Evolutionary conservation across 2,888 invertebrate species (phyloP).

Genomic region (Dynastes grantii): DNA sequence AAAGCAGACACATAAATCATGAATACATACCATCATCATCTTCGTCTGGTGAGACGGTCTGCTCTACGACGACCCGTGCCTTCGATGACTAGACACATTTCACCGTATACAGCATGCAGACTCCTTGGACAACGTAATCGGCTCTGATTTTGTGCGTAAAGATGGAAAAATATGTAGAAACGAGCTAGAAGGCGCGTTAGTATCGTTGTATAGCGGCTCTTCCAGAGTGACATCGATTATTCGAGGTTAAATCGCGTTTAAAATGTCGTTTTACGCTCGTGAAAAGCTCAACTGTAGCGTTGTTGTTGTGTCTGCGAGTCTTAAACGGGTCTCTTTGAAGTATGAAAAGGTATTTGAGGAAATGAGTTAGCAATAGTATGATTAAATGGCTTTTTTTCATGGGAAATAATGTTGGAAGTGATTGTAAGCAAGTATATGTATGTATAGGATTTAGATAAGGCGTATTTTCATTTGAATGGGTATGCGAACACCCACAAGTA

Average conservation of each 20-base stretch:
- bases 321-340: too few relatives aligned
- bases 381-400: too few relatives aligned
- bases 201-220: background rate
- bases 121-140: background rate
- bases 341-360: too few relatives aligned
- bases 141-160: constrained; percentile 6
- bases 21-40: too few relatives aligned
- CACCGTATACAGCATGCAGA: background rate
- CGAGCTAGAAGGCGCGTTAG: background rate
- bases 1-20: too few relatives aligned
- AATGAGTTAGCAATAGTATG: too few relatives aligned
- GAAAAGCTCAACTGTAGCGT: background rate
- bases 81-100: constrained; percentile 28
- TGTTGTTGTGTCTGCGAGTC: too few relatives aligned
- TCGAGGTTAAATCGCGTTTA: constrained; percentile 17
- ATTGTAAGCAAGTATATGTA: too few relatives aligned
- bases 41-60: background rate
- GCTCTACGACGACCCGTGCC: background rate
- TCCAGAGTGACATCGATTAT: constrained; percentile 28
- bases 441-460: too few relatives aligned
- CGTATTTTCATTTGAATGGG: too few relatives aligned
- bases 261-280: constrained; percentile 15
- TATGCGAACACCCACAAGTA: too few relatives aligned
- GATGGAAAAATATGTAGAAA: background rate
- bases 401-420: too few relatives aligned